Base-by-base conservation (phyloP, 2,888 invertebrate species). In the Eupithecia pulchellata region DNA sequence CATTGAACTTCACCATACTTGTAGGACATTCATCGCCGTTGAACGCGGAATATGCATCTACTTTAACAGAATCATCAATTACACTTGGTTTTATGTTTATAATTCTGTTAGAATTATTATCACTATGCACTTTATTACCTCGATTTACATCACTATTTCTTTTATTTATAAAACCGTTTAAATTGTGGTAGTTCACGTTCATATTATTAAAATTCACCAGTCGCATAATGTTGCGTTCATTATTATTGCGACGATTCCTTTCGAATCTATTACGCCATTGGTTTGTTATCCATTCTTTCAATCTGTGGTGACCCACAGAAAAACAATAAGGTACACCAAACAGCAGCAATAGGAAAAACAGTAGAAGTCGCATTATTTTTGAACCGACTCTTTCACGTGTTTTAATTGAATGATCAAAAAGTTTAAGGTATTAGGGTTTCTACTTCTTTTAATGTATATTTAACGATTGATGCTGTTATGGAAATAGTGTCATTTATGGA, bases 1-100 rank as follows among this genome's bases (percentile, higher is more conserved):
- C 17, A 47, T 68, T 65, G 20, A 72, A 65, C 34, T 27, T 68
- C 1, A 57, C 2, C 65, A 27, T 57, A 47, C 68, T 65, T 36
- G 71, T 72, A 29, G 71, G 65, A 57, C 71, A 68, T 4, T 68
- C 3, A 52, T 72, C 71, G 9, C 68, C 68, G 3, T 29, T 65
- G 47, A 72, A 68, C 3, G 68, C 29, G 6, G 71, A 30, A 32
- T 34, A 66, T 0, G 57, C 29, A 17, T 0, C 13, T 25, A 52
- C 4, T 52, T 52, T 52, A 11, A 52, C 11, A 2, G 52, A 20
- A 20, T 47, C 20, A 47, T 20, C 4, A 52, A 25, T 52, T 52
- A 13, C 52, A 25, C 25, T 25, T 11, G 3, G 13, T 1, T 52
- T 4, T n/a, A 20, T 20, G 1, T 52, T 52, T 4, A 25, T 2